phyloP scores from a whole-genome alignment of 2,113 vertebrate species.

The Heterotis niloticus region DNA sequence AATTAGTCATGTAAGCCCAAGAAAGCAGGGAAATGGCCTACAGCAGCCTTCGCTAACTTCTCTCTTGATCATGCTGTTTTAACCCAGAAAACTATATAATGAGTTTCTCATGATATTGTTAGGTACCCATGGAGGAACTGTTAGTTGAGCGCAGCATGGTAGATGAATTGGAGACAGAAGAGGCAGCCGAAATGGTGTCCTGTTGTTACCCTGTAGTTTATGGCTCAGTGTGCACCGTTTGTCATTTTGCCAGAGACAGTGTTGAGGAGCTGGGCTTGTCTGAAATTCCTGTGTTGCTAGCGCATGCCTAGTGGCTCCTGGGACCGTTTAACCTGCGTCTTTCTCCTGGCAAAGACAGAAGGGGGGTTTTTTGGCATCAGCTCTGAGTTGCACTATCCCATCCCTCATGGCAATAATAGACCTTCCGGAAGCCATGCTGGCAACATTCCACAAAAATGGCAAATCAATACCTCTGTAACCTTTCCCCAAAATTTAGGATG shows the following conservation, averaged over 20 bases:
- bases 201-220: neutral
- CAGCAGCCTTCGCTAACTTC: neutral
- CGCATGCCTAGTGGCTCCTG: neutral
- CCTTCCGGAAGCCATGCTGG: slow-evolving; percentile 14
- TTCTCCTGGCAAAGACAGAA: neutral
- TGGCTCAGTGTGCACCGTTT: neutral
- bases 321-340: neutral
- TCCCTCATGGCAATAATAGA: slow-evolving; percentile 30
- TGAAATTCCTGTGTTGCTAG: neutral
- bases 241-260: neutral
- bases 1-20: neutral
- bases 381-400: neutral
- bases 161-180: neutral
- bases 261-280: neutral
- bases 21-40: neutral
- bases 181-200: neutral
- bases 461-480: slow-evolving; percentile 2
- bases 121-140: neutral
- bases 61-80: neutral
- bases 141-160: neutral
- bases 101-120: neutral
- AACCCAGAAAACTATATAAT: no score
- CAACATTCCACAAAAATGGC: neutral
- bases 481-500: neutral
- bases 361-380: neutral